Evolutionary conservation across 2,888 invertebrate species (phyloP).

Genomic region (Lamellibrachia satsuma): DNA sequence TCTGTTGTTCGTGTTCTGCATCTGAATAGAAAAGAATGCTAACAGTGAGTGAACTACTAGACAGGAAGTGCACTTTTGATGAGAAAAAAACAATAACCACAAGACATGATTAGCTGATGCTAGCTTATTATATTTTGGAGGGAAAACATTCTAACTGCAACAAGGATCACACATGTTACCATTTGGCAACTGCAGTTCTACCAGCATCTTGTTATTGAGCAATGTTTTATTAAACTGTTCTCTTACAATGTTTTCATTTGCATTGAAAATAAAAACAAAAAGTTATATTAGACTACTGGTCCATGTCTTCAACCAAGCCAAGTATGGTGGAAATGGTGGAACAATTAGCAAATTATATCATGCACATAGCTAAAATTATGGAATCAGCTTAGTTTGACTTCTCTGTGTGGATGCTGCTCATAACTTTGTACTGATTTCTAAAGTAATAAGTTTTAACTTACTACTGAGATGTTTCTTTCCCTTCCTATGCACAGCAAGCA

Average conservation of each 20-base stretch:
- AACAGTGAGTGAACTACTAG: not conserved
- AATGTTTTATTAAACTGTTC: not conserved
- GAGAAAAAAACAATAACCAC: too few relatives aligned
- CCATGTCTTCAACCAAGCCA: not conserved
- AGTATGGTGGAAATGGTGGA: not conserved
- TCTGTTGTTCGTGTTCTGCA: not conserved
- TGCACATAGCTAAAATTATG: not conserved
- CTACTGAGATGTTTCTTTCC: constrained; percentile 56
- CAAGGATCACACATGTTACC: not conserved
- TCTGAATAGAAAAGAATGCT: constrained; percentile 17
- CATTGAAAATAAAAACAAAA: not conserved
- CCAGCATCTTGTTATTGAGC: not conserved
- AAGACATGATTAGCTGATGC: too few relatives aligned
- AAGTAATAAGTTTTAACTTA: constrained; percentile 34
- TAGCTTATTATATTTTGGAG: not conserved
- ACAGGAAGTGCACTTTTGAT: not conserved
- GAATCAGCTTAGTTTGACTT: not conserved
- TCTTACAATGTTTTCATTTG: not conserved
- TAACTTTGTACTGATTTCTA: too few relatives aligned
- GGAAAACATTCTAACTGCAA: not conserved
- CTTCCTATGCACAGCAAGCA: constrained; percentile 53
- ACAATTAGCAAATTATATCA: not conserved
- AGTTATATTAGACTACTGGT: not conserved
- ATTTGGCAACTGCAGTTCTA: not conserved
- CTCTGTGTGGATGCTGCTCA: too few relatives aligned